Conservation (phyloP, 2,797 vertebrate genomes). For the Gymnodraco acuticeps region DNA sequence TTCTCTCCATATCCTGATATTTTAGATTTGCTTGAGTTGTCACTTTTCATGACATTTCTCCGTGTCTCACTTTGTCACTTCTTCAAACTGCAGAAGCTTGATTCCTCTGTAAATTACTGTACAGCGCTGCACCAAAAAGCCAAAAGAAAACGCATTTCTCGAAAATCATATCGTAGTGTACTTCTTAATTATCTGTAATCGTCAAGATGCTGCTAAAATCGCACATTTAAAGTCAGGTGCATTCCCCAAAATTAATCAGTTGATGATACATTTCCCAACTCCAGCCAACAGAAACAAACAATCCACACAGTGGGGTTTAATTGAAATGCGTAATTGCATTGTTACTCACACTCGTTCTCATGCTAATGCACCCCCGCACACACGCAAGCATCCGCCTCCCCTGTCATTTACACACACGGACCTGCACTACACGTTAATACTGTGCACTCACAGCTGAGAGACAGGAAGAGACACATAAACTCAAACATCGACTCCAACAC, state of each 20-base stretch:
- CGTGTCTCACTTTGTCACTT: conserved; percentile 53
- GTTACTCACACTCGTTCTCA: conserved; percentile 64
- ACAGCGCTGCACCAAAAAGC: conserved; percentile 16
- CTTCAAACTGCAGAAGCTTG: conserved; percentile 42
- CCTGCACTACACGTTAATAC: conserved; percentile 15
- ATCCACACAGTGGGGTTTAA: conserved; percentile 65
- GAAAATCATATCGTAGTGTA: conserved; percentile 31
- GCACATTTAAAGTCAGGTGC: conserved; percentile 30
- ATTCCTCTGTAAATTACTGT: conserved; percentile 52
- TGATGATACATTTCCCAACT: conserved; percentile 56
- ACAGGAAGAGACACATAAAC: conserved; percentile 46
- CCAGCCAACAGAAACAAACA: conserved; percentile 57
- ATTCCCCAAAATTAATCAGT: conserved; percentile 42
- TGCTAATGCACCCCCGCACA: conserved; percentile 39
- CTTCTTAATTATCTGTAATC: conserved; percentile 51
- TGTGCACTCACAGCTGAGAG: conserved; percentile 37
- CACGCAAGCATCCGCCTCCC: conserved; percentile 37
- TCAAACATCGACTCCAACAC: conserved; percentile 56
- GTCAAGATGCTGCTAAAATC: conserved; percentile 43
- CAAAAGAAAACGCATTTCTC: conserved; percentile 35
- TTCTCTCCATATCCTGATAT: conserved; percentile 63
- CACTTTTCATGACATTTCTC: conserved; percentile 69
- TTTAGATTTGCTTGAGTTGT: conserved; percentile 74
- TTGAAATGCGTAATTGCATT: conserved; percentile 74
- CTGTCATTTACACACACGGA: conserved; percentile 40